These are phyloP conservation scores for Anas platyrhynchos DNA, from an alignment of 2,113 vertebrate genomes.

Conservation along the genomic window DNA sequence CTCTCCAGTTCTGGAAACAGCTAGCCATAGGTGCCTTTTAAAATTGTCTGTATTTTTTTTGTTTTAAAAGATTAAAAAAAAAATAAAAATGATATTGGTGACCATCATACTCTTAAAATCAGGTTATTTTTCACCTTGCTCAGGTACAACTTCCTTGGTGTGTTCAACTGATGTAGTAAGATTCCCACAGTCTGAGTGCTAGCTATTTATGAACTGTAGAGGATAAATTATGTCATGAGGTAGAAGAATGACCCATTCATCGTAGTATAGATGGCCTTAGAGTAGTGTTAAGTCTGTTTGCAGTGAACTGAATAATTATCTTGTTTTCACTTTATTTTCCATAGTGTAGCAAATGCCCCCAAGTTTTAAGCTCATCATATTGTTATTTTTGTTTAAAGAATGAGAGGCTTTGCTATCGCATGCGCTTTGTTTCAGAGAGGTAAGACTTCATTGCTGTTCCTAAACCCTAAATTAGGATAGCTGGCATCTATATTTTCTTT, in stretches of 20 bases:
- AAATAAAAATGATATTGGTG: neutral
- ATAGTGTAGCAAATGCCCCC: accelerated
- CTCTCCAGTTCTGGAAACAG: neutral
- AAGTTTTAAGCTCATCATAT: accelerated
- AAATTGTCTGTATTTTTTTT: neutral
- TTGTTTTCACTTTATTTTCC: neutral
- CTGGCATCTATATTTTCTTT: neutral
- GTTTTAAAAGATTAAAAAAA: neutral
- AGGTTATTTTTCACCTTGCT: neutral
- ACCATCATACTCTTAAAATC: neutral
- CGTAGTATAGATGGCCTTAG: neutral
- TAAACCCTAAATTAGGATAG: neutral
- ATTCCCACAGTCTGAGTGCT: neutral
- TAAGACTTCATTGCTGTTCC: neutral
- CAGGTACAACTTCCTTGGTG: neutral
- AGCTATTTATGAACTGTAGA: neutral
- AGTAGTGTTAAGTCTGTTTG: neutral
- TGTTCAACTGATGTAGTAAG: neutral
- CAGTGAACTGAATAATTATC: neutral
- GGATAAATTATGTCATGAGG: neutral
- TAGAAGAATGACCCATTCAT: neutral
- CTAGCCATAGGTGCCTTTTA: neutral
- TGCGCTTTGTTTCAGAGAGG: neutral
- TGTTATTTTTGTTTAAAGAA: neutral
- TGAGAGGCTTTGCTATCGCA: neutral